Base-by-base conservation (phyloP, 2,113 vertebrate genomes). In the Saiga tatarica region DNA sequence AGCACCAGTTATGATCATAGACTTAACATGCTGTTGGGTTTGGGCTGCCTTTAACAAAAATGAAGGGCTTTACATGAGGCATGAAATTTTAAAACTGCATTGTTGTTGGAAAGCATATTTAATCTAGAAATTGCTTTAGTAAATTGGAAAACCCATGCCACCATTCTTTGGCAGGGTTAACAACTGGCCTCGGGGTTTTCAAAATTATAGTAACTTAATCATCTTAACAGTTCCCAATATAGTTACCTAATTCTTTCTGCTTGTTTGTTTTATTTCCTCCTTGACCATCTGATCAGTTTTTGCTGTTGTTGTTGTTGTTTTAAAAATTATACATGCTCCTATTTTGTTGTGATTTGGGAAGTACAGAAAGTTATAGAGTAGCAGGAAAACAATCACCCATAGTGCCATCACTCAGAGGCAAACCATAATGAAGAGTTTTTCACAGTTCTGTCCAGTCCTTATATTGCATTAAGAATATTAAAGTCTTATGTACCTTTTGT, bases 41-140 rank as follows among this genome's bases (percentile, higher is more conserved):
- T 91, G 50, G 50, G 28, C 55, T 84, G 60, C 36, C 53, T 79
- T 88, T 53, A 90, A 83, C 36, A 89, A 81, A 92, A 82, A 90
- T 3, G 1, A 85, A 87, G 76, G 36, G 5, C 53, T 90, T 85
- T 96, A 79, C 97, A 88, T 28, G n/a, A 94, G 96, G 52, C 59
- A 67, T 91, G 79, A 94, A 95, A 92, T 89, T 87, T 95, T 82
- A 53, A 97, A 94, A 96, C 55, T n/a, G 17, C 64, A 50, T 67
- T 88, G 76, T 97, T 95, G 33, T 88, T 97, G 91, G 83, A 86
- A 96, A 96, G 55, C 53, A 67, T 62, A 87, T 96, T 97, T 97
- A 93, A 87, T 92, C 60, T 94, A 94, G 82, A 93, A 97, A 82
- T 94, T 89, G 71, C 78, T 95, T 87, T 82, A 64, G 55, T 89